Evolutionary conservation across 2,888 invertebrate species (phyloP).

Genomic region (Spicauda simplicius): DNA sequence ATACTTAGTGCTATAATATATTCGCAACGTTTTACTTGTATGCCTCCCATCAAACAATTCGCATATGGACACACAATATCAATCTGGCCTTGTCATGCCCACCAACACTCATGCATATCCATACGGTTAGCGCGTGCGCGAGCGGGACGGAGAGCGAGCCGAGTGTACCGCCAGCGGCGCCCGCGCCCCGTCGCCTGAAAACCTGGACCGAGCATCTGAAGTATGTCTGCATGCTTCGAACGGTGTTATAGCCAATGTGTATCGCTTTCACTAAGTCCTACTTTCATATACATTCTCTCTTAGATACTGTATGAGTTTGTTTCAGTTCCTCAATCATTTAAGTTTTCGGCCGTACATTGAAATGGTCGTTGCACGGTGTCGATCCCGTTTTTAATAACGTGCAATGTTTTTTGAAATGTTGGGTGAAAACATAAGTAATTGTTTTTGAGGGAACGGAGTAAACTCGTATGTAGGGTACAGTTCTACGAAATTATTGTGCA

Average conservation of each 20-base stretch:
- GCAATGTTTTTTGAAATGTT: no score
- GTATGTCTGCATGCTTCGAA: slow-evolving; percentile 64
- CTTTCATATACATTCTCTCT: background rate
- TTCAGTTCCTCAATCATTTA: no score
- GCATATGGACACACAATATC: slow-evolving; percentile 37
- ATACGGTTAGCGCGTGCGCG: slow-evolving; percentile 58
- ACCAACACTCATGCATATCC: slow-evolving; percentile 52
- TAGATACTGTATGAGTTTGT: background rate
- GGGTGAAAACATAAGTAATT: no score
- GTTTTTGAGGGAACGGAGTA: no score
- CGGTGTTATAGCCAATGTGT: slow-evolving; percentile 12
- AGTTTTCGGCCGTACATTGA: no score
- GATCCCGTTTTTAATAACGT: no score
- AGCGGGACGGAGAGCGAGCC: slow-evolving; percentile 48
- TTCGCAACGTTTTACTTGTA: background rate
- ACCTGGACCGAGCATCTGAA: slow-evolving; percentile 75
- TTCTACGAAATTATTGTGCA: no score
- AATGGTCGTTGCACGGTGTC: no score
- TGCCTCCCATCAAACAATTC: slow-evolving; percentile 6
- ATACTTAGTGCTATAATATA: background rate
- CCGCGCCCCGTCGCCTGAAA: slow-evolving; percentile 70
- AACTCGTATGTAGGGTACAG: no score
- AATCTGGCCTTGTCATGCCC: slow-evolving; percentile 49
- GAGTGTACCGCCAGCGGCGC: slow-evolving; percentile 54
- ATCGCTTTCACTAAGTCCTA: slow-evolving; percentile 1